phyloP scores from a whole-genome alignment of 2,113 vertebrate genomes.

The Xiphophorus hellerii region DNA sequence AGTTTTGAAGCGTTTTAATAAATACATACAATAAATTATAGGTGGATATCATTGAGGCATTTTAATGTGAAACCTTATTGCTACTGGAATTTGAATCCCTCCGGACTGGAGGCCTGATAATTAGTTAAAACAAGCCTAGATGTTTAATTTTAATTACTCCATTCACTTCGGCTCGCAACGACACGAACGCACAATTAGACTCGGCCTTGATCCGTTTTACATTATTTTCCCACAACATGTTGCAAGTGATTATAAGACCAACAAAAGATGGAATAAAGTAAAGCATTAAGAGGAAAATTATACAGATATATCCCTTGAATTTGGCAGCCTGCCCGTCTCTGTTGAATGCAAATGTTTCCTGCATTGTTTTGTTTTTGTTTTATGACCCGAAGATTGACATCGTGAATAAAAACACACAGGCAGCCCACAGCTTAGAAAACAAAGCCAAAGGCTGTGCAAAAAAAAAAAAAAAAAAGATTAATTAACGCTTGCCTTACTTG shows the following conservation, averaged over 20 bases:
- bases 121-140: slow-evolving; percentile 24
- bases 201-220: not conserved
- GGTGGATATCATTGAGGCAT: not conserved
- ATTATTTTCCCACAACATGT: not conserved
- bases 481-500: slow-evolving; percentile 48
- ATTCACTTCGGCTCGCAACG: too few relatives aligned
- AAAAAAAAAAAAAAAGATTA: slow-evolving; percentile 21
- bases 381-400: slow-evolving; percentile 19
- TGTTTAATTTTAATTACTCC: slow-evolving; percentile 24
- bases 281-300: not conserved
- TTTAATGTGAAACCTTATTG: slow-evolving; percentile 21
- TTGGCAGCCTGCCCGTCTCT: slow-evolving; percentile 24
- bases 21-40: not conserved
- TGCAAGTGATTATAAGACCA: slow-evolving; percentile 2
- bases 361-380: not conserved
- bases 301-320: slow-evolving; percentile 19
- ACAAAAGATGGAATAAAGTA: not conserved
- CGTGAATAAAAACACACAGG: slow-evolving; percentile 2
- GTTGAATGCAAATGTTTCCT: slow-evolving; percentile 27
- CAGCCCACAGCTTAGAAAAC: slow-evolving; percentile 4
- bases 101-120: slow-evolving; percentile 10
- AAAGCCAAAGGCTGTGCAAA: slow-evolving; percentile 17
- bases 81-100: slow-evolving; percentile 25
- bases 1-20: slow-evolving; percentile 21
- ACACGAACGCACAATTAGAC: not conserved